Evolutionary conservation across 1,140 invertebrate species (phyloP), one percentile per base, ranked within the genome.

Genomic region (Drosophila truncata): DNA sequence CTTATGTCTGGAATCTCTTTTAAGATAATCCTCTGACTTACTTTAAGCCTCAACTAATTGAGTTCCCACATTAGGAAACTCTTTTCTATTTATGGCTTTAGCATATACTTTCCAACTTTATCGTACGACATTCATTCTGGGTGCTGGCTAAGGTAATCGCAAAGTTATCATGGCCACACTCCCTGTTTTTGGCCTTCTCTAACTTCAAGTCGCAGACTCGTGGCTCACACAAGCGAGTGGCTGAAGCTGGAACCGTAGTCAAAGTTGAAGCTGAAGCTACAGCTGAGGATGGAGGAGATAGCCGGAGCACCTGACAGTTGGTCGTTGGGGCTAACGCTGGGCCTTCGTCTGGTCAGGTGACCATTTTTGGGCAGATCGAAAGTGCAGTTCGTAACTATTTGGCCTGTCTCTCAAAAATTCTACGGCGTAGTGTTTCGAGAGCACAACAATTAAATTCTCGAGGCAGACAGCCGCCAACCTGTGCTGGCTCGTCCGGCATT

Each of bases 261-360:
- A 39, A 35, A 71, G 50, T 47, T 46, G 61, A 61, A 20, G 27
- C 8, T 35, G 23, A 62, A 76, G 44, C 23, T 39, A 58, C 35
- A 58, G 60, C 58, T 49, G 69, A 61, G 67, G 54, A 66, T 73
- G 59, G 60, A 63, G 52, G 39, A 64, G 46, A 41, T 67, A 84
- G 61, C 66, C 73, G 74, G 74, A 90, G 82, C 85, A 90, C 85
- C 86, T 90, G 85, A 90, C 85, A 88, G 80, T 87, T 81, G 82
- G 74, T 67, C 58, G 80, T 88, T 87, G 82, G 83, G 69, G 70
- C 79, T 87, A 79, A 47, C 72, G 57, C 57, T 54, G 80, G 57
- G 52, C 42, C 71, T 57, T 66, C 52, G 74, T 54, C 47, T 61
- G 55, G 52, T 42, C n/a, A 27, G 47, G 35, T 77, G 74, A 61